Evolutionary conservation across 2,888 invertebrate species (phyloP).

Genomic region (Scaeva pyrastri): DNA sequence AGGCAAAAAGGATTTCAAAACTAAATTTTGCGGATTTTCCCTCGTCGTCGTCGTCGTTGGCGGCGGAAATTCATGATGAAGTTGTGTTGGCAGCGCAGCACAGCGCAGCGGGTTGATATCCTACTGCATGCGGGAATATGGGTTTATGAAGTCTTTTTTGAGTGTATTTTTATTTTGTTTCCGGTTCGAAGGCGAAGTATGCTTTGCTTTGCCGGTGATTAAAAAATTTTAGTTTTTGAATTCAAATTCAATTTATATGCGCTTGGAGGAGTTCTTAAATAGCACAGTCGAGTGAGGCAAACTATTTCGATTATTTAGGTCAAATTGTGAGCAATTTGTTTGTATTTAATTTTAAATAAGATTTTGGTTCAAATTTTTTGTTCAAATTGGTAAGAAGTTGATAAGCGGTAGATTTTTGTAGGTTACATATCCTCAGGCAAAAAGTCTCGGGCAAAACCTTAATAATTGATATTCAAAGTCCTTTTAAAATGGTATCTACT

Average conservation of each 20-base stretch:
- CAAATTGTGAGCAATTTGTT: constrained; percentile 11
- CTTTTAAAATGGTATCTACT: background rate
- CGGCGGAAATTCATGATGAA: constrained; percentile 36
- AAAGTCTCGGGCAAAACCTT: too few species aligned
- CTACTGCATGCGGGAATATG: constrained; percentile 19
- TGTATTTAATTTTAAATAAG: constrained; percentile 3
- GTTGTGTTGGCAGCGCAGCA: constrained; percentile 34
- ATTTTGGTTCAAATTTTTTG: background rate
- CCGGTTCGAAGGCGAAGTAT: constrained; percentile 38
- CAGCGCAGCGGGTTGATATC: background rate
- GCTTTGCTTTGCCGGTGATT: constrained; percentile 47
- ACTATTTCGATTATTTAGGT: constrained; percentile 21
- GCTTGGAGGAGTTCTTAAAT: constrained; percentile 17
- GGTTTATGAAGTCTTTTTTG: background rate
- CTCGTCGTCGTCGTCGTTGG: too few species aligned
- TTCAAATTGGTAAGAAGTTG: constrained; percentile 4
- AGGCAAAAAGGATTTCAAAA: constrained; percentile 26
- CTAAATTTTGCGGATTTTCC: constrained; percentile 21
- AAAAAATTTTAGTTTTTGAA: constrained; percentile 18
- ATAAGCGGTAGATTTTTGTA: background rate
- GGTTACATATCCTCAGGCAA: background rate
- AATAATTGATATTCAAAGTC: too few species aligned
- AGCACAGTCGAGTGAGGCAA: constrained; percentile 1
- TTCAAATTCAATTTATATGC: constrained; percentile 16
- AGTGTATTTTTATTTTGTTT: constrained; percentile 28